Evolutionary conservation across 2,888 invertebrate species (phyloP), one percentile per base, ranked within the genome.

Genomic region (Chrysomela aeneicollis): DNA sequence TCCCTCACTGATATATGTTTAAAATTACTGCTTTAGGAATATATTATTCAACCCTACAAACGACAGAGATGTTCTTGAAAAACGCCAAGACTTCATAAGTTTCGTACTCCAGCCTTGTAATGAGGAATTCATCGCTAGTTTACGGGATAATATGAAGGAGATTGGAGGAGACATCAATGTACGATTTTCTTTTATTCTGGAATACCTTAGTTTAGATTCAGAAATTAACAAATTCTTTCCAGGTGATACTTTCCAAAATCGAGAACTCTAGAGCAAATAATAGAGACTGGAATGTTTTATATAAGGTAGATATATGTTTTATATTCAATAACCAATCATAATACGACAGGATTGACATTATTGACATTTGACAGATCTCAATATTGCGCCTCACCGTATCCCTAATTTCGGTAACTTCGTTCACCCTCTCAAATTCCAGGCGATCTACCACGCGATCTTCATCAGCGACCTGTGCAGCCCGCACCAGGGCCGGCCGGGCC

Each of bases 41-140:
- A 85, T 92, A 74, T 85, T 94, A 68, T 85, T 89, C 67, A 89
- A 89, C 72, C 95, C 95, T 0, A 88, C 88, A 0, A 88, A 86
- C 54, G 86, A 93, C 77, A 74, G 87, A 0, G 77, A 81, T 0
- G 81, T 86, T 8, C 81, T 95, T 15, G 82, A 85, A 30, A 85
- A 87, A 49, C 86, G 95, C 9, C 88, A 90, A 64, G 87, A 91
- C 69, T 90, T 91, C 21, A 86, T 95, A 9, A 85, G 86, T 10
- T 93, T 88, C 82, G 91, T 91, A 76, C 81, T 86, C 74, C 82
- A 87, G 58, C 85, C 89, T 0, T 84, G 85, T 51, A 89, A 90
- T 77, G 85, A 86, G 57, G 86, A 88, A 54, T 82, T 90, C 66
- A 85, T 89, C 50, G 86, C 86, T 69, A 88, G 86, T 73, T 83